phyloP scores from a whole-genome alignment of 64 coral and sea anemone species.

The Porites australiensis region DNA sequence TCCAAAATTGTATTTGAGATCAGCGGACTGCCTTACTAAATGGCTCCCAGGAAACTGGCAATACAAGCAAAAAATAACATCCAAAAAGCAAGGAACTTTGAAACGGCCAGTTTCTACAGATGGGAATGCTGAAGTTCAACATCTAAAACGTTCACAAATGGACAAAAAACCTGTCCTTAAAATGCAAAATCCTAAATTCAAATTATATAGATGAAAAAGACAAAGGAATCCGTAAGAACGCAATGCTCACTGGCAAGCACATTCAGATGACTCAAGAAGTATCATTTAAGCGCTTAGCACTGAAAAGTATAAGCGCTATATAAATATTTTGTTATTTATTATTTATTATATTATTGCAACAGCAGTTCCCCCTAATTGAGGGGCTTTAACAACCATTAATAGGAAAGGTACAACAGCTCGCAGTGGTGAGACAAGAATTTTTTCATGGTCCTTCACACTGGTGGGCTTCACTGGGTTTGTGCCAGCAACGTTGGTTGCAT shows the following conservation, averaged over 20 bases:
- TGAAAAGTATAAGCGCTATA: too few species aligned
- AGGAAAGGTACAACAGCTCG: conserved; percentile 5
- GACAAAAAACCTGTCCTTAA: not conserved
- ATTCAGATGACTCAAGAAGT: conserved; percentile 19
- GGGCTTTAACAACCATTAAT: not conserved
- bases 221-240: not conserved
- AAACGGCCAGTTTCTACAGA: not conserved
- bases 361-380: not conserved
- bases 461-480: conserved; percentile 64
- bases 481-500: conserved; percentile 42
- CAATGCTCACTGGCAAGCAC: not conserved
- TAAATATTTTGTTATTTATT: too few species aligned
- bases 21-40: not conserved
- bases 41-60: too few species aligned
- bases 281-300: too few species aligned
- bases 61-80: not conserved
- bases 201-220: not conserved
- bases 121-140: not conserved
- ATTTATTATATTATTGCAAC: not conserved
- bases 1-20: too few species aligned
- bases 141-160: not conserved
- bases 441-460: conserved; percentile 65
- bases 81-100: not conserved
- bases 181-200: not conserved
- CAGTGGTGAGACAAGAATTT: conserved; percentile 5